Evolutionary conservation across 2,888 invertebrate species (phyloP).

Genomic region (Pyrrhosoma nymphula): DNA sequence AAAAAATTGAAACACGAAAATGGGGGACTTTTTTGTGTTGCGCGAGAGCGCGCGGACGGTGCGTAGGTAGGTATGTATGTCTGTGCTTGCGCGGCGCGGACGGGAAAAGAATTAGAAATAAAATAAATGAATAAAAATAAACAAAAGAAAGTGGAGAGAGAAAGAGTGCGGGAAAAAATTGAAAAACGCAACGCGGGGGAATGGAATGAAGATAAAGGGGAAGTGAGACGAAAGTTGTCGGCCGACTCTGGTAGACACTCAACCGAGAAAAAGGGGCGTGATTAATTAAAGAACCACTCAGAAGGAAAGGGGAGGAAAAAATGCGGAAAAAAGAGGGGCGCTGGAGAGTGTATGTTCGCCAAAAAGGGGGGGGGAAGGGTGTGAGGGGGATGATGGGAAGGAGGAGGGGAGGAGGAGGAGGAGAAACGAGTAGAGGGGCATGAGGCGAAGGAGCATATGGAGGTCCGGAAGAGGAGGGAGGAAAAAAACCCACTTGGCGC

Average conservation of each 20-base stretch:
- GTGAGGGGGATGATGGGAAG: constrained; percentile 68
- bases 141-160: background rate
- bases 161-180: background rate
- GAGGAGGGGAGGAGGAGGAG: background rate
- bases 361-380: constrained; percentile 29
- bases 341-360: background rate
- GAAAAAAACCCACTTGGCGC: background rate
- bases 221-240: constrained; percentile 52
- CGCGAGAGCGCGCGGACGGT: constrained; percentile 24
- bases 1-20: constrained; percentile 41
- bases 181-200: constrained; percentile 16
- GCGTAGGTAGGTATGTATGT: background rate
- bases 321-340: constrained; percentile 20
- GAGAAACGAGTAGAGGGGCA: background rate
- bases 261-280: constrained; percentile 33
- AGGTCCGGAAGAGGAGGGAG: constrained; percentile 28
- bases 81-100: background rate
- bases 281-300: constrained; percentile 52
- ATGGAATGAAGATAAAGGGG: background rate
- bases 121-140: background rate
- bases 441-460: constrained; percentile 19
- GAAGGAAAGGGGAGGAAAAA: constrained; percentile 66
- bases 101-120: background rate
- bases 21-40: constrained; percentile 1
- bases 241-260: constrained; percentile 36